Conservation (phyloP, 37 sponge, comb jelly and placozoan genomes). For the Hexactinellida sp. region DNA sequence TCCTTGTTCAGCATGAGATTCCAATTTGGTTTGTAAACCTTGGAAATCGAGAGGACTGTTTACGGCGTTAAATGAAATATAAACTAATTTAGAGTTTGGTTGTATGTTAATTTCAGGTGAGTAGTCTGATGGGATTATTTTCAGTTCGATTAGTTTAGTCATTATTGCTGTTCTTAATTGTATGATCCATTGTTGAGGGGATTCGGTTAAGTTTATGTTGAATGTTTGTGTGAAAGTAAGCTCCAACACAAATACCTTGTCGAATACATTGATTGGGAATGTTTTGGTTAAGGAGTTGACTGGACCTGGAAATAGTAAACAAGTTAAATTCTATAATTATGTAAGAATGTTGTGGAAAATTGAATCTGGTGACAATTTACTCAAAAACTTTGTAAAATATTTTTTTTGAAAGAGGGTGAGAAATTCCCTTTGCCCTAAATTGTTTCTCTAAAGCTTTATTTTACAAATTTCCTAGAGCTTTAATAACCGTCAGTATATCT, state of each 20-base stretch:
- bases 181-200: neutral
- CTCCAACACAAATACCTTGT: neutral
- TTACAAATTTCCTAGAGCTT: too few species aligned
- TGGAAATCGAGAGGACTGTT: neutral
- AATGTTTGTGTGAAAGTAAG: neutral
- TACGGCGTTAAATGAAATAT: neutral
- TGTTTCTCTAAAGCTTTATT: too few species aligned
- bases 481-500: too few species aligned
- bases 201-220: neutral
- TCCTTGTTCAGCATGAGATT: neutral
- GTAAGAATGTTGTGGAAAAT: too few species aligned
- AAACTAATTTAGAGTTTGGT: neutral
- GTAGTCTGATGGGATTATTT: neutral
- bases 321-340: too few species aligned
- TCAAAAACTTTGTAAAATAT: too few species aligned
- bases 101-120: neutral
- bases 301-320: neutral
- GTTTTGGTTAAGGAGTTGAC: neutral
- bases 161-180: neutral
- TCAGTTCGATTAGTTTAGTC: neutral
- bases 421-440: too few species aligned
- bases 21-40: neutral
- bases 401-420: too few species aligned
- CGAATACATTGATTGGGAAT: neutral
- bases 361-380: too few species aligned